Evolutionary conservation across 2,888 invertebrate genomes (phyloP).

Genomic region (Sepioteuthis lessoniana): DNA sequence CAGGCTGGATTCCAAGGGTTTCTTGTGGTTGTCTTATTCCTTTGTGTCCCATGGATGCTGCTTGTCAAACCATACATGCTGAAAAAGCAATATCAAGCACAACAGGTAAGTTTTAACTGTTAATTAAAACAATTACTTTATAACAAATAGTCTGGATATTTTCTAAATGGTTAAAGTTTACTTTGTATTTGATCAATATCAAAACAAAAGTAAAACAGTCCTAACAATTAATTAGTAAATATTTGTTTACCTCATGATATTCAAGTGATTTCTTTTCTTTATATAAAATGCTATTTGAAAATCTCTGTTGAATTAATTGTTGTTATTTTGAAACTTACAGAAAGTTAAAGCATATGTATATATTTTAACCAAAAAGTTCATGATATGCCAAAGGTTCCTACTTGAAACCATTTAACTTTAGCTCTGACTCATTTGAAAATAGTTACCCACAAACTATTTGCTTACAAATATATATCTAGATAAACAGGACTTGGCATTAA

Average conservation of each 20-base stretch:
- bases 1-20: conserved; percentile 75
- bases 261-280: not conserved
- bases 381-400: too few relatives aligned
- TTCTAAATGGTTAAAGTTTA: not conserved
- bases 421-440: too few relatives aligned
- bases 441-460: too few relatives aligned
- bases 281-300: not conserved
- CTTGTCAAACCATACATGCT: conserved; percentile 88
- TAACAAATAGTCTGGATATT: not conserved
- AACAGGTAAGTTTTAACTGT: conserved; percentile 61
- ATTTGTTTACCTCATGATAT: too few relatives aligned
- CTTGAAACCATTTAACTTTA: too few relatives aligned
- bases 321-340: too few relatives aligned
- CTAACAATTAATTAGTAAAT: not conserved
- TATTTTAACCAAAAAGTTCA: too few relatives aligned
- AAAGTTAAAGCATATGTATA: too few relatives aligned
- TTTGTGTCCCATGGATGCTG: conserved; percentile 96
- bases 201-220: not conserved
- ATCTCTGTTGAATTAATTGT: not conserved
- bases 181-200: not conserved
- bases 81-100: conserved; percentile 61
- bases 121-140: not conserved
- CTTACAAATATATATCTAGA: too few relatives aligned
- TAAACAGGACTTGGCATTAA: too few relatives aligned
- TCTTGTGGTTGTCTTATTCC: conserved; percentile 78